These are phyloP conservation scores for Luehdorfia chinensis DNA, from an alignment of 1,140 invertebrate species.

Conservation along the genomic window DNA sequence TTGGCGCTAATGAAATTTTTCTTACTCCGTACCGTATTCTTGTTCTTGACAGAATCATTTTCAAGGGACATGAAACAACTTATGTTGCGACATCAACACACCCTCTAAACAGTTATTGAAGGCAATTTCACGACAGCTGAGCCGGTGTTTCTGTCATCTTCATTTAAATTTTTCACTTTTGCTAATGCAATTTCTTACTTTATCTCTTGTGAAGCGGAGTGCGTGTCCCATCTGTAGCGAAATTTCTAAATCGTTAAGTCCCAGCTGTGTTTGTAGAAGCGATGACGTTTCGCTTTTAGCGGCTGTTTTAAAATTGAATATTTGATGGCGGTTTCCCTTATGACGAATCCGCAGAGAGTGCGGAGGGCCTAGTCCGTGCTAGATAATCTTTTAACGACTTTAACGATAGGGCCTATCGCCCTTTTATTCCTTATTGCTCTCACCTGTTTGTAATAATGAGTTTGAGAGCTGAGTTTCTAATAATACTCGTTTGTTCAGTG, in stretches of 20 bases:
- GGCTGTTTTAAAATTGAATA: conserved; percentile 77
- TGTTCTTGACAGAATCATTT: conserved; percentile 74
- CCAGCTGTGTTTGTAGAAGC: conserved; percentile 66
- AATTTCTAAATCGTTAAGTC: conserved; percentile 73
- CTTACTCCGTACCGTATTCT: conserved; percentile 65
- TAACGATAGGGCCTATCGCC: conserved; percentile 54
- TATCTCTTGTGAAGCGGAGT: conserved; percentile 58
- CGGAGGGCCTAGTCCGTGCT: conserved; percentile 53
- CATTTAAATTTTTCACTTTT: conserved; percentile 71
- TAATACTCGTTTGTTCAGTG: no score
- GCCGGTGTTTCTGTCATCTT: conserved; percentile 56
- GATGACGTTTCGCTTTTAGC: conserved; percentile 76
- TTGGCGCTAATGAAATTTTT: conserved; percentile 77
- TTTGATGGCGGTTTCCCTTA: conserved; percentile 74
- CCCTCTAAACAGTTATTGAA: conserved; percentile 59
- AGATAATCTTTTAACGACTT: conserved; percentile 68
- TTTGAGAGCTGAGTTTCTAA: no score
- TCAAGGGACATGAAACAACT: conserved; percentile 48
- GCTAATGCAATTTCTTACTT: conserved; percentile 73
- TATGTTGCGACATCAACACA: conserved; percentile 56
- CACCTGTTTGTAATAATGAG: no score
- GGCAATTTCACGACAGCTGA: conserved; percentile 57
- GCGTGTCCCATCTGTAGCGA: conserved; percentile 73
- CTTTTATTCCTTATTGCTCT: conserved; percentile 7
- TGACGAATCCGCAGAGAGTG: conserved; percentile 66